Percentiles rank a stretch among this genome's conserved stretches.
phyloP scores from a whole-genome alignment of 2,888 invertebrate genomes.

The Leistus spinibarbis region DNA sequence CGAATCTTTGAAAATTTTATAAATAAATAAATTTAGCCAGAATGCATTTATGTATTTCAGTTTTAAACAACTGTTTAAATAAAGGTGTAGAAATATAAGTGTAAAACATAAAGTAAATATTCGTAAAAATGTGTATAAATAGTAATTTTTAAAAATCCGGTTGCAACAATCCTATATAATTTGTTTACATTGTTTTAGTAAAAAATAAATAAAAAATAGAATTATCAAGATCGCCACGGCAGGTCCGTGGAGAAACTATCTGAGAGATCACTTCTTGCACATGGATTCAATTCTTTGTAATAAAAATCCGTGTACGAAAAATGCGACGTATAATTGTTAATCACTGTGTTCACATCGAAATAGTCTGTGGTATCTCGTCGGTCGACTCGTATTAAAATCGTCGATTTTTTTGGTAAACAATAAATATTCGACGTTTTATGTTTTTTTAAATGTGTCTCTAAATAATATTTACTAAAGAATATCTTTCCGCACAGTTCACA shows the following conservation, averaged over 20 bases:
- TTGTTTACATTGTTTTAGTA: background rate
- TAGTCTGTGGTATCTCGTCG: background rate
- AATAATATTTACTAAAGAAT: conserved; percentile 25
- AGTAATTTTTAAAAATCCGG: background rate
- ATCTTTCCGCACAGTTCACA: conserved; percentile 28
- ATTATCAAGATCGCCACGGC: conserved; percentile 20
- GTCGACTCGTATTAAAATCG: conserved; percentile 23
- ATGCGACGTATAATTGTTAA: background rate
- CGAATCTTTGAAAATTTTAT: background rate
- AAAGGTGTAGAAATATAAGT: no score
- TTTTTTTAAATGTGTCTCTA: conserved; percentile 26
- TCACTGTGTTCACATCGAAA: background rate
- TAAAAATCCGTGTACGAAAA: conserved; percentile 1
- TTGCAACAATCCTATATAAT: background rate
- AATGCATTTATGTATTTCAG: background rate
- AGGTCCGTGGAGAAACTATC: conserved; percentile 4
- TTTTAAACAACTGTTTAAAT: no score
- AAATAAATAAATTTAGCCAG: no score
- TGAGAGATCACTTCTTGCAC: background rate
- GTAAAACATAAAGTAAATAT: background rate
- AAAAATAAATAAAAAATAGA: background rate
- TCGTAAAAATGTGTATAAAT: background rate
- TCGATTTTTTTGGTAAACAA: conserved; percentile 14
- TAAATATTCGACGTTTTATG: background rate
- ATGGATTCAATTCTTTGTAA: background rate